Evolutionary conservation across 2,888 invertebrate genomes (phyloP).

Genomic region (Pegoplata infirma): DNA sequence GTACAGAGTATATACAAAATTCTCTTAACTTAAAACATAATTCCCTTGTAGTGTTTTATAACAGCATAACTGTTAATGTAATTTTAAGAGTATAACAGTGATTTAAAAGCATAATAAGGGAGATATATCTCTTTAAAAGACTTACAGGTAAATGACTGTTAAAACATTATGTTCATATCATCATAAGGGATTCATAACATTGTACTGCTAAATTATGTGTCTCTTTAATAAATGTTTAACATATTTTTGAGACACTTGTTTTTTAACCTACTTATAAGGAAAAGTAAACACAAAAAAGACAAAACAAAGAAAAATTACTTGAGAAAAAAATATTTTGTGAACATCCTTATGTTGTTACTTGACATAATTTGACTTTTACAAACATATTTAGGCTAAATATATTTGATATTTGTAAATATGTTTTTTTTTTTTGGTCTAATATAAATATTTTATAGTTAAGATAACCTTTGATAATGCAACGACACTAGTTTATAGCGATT

Average conservation of each 20-base stretch:
- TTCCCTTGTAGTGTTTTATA: neutral
- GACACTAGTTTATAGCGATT: too few relatives aligned
- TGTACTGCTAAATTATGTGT: neutral
- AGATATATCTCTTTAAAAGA: neutral
- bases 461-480: too few relatives aligned
- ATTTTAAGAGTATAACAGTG: neutral
- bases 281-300: neutral
- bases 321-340: neutral
- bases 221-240: neutral
- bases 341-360: slow-evolving; percentile 37
- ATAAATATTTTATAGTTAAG: too few relatives aligned
- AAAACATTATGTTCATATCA: neutral
- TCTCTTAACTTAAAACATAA: too few relatives aligned
- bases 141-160: neutral
- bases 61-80: neutral
- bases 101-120: too few relatives aligned
- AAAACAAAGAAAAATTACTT: neutral
- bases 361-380: slow-evolving; percentile 50
- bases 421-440: too few relatives aligned
- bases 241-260: neutral
- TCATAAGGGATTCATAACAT: neutral
- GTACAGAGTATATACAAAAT: too few relatives aligned
- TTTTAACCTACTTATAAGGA: neutral
- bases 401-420: too few relatives aligned
- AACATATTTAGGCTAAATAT: too few relatives aligned